phyloP scores from a whole-genome alignment of 2,113 vertebrate genomes.

The Dolichallabes microphthalmus region DNA sequence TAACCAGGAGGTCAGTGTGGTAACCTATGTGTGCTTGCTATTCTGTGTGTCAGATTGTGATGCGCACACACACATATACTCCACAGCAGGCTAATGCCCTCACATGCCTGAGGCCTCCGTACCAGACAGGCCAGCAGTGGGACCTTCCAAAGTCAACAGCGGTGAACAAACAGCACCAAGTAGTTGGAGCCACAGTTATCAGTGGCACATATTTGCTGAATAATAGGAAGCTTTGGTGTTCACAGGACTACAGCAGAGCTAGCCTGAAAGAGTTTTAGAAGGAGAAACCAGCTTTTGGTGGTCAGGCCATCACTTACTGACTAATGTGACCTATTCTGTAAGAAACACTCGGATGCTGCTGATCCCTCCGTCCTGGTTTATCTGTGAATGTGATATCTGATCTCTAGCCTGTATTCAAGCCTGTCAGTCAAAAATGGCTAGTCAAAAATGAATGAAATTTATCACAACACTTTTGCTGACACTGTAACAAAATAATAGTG shows the following conservation, averaged over 20 bases:
- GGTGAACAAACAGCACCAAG: slow-evolving; percentile 45
- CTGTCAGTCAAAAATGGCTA: slow-evolving; percentile 15
- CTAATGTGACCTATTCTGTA: slow-evolving; percentile 14
- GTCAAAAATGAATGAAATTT: slow-evolving; percentile 12
- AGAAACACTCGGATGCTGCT: slow-evolving; percentile 16
- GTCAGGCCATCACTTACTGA: neutral
- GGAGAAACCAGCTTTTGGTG: neutral
- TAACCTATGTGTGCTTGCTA: slow-evolving; percentile 32
- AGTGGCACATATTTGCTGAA: slow-evolving; percentile 41
- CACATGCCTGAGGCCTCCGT: slow-evolving; percentile 41
- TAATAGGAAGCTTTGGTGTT: slow-evolving; percentile 34
- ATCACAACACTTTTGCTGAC: neutral
- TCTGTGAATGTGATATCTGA: slow-evolving; percentile 20
- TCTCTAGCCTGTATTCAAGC: slow-evolving; percentile 1
- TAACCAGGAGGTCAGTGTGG: slow-evolving; percentile 47
- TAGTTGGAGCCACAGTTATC: slow-evolving; percentile 39
- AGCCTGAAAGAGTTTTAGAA: neutral
- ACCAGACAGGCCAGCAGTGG: slow-evolving; percentile 28
- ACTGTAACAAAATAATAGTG: slow-evolving; percentile 2
- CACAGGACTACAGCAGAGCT: neutral
- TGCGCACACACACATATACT: slow-evolving; percentile 27
- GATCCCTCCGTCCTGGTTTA: neutral
- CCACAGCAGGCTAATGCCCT: slow-evolving; percentile 32
- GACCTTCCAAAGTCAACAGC: slow-evolving; percentile 48
- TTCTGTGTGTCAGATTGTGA: slow-evolving; percentile 12